phyloP scores from a whole-genome alignment of 2,888 invertebrate genomes.

The Ashinkailepas kermadecensis region DNA sequence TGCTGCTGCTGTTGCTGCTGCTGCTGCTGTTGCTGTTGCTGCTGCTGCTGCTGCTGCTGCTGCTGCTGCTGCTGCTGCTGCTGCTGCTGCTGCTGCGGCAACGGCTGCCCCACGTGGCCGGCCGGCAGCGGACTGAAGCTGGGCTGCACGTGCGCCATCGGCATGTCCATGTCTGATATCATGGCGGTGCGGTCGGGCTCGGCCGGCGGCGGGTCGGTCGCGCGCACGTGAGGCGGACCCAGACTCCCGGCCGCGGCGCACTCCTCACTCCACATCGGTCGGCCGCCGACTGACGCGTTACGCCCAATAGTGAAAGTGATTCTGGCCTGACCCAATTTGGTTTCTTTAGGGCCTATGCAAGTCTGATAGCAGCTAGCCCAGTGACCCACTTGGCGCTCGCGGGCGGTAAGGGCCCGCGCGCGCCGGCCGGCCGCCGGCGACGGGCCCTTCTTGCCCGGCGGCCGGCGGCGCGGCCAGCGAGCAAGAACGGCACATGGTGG shows the following conservation, averaged over 20 bases:
- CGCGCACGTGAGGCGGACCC: not conserved
- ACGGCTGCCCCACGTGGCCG: not conserved
- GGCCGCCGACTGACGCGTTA: not conserved
- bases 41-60: not conserved
- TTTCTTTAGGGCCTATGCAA: slow-evolving; percentile 5
- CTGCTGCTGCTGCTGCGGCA: not conserved
- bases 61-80: slow-evolving; percentile 16
- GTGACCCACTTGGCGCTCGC: slow-evolving; percentile 10
- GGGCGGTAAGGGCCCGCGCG: not conserved
- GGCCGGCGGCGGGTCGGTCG: too few relatives aligned
- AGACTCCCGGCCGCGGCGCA: too few relatives aligned
- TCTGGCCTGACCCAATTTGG: not conserved
- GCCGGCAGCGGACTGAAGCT: not conserved
- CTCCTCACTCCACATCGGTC: slow-evolving; percentile 1
- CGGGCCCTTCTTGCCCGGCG: slow-evolving; percentile 13
- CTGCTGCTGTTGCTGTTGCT: not conserved
- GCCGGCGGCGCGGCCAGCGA: not conserved
- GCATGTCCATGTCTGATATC: slow-evolving; percentile 12
- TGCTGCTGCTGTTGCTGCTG: slow-evolving; percentile 24
- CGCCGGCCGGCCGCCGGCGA: not conserved
- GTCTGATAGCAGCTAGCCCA: slow-evolving; percentile 16
- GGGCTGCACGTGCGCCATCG: not conserved
- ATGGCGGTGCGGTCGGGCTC: not conserved
- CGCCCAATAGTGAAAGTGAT: not conserved
- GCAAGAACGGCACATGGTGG: slow-evolving; percentile 12